Evolutionary conservation across 2,113 vertebrate species (phyloP), one percentile per base, ranked within the genome.

Genomic region (Sturnus vulgaris): DNA sequence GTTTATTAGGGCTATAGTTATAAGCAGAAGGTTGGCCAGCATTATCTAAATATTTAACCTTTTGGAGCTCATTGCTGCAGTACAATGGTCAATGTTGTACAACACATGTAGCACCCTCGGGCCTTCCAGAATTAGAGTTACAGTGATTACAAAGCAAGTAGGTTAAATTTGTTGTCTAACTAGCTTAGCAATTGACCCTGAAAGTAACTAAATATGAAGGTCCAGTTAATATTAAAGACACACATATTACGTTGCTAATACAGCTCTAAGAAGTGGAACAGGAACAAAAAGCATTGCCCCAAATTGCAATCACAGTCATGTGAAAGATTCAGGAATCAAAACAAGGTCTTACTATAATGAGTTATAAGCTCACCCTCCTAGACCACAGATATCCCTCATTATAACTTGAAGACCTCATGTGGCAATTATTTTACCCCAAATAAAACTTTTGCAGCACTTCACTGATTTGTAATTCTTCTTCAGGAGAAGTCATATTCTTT

Each of bases 361-460:
- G 25, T 65, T 63, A 75, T 42, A 86, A 88, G 10, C 23, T 84
- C 61, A 40, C 23, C 69, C 87, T 88, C 33, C 52, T 56, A 53
- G 65, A 84, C 30, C 76, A 94, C 52, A 81, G 69, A 71, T 75
- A 92, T 24, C 59, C 44, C 52, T 92, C 82, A 69, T 65, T 78
- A 39, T 56, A 81, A 44, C 65, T 2, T 64, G 49, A 94, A 90
- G 68, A 75, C 31, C 15, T 86, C 76, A 37, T 30, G 64, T 10
- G 16, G 47, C 88, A 93, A 90, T 90, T 93, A 68, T 77, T 90
- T 92, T 53, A 90, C 76, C 68, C 86, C 69, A 95, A 88, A 93
- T 82, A 85, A 90, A 95, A 93, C 73, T 70, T 91, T 60, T 70
- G 82, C 66, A 90, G 88, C 2, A 11, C 73, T 97, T 76, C 77